Percentiles rank a stretch among this genome's conserved stretches.
Conservation (phyloP, 2,113 vertebrate genomes). For the Rafetus swinhoei region DNA sequence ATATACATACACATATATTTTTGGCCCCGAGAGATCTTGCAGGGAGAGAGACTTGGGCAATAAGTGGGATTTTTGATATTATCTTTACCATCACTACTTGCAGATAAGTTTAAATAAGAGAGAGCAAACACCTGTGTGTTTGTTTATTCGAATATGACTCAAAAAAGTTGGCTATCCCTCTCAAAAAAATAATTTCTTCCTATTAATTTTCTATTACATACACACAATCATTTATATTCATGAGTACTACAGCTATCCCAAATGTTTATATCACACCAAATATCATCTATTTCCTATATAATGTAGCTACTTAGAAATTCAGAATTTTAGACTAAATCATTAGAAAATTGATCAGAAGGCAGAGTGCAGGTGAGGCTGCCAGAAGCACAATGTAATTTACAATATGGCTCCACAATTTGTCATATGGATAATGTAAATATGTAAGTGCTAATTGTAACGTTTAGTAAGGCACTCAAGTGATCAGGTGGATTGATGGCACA, state of each 20-base stretch:
- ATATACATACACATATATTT: background rate
- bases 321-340: background rate
- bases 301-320: slow-evolving; percentile 9
- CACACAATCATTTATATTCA: background rate
- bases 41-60: background rate
- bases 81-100: background rate
- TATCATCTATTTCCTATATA: background rate
- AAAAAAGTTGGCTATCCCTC: background rate
- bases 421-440: background rate
- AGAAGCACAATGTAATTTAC: background rate
- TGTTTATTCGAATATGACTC: background rate
- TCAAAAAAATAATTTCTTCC: background rate
- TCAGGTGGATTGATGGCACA: background rate
- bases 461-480: background rate
- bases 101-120: background rate
- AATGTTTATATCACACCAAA: background rate
- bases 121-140: background rate
- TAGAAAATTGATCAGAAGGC: background rate
- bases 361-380: background rate
- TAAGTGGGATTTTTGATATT: background rate
- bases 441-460: background rate
- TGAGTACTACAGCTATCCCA: background rate
- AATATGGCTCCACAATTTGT: background rate
- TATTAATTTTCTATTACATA: background rate
- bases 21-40: background rate